Evolutionary conservation across 1,140 invertebrate genomes (phyloP), one percentile per base, ranked within the genome.

Genomic region (Onthophagus taurus): DNA sequence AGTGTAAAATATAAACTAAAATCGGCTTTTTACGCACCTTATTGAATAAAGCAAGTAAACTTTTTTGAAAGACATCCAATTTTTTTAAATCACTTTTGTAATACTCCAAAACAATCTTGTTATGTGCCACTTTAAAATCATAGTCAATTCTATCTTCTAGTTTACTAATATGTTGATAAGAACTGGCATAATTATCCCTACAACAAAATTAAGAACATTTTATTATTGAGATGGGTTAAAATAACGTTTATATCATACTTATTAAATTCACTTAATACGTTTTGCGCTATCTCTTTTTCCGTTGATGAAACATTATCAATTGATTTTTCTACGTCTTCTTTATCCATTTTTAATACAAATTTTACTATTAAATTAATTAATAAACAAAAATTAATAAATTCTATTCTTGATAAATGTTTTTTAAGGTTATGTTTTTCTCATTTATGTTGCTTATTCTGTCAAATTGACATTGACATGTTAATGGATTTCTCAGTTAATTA

Each of bases 41-140:
- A 37, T 74, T 69, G 55, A 76, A 75, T 42, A 86, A 66, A 42
- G 74, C 67, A 45, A 71, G 68, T 12, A 89, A 63, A 38, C 71
- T 72, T 58, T 81, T 82, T 45, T 75, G 76, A 51, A 89, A 81
- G 24, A 76, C 66, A 20, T 83, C 77, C 8, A 80, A 76, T 49
- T 85, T 82, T 41, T 75, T 82, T 44, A 81, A 70, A 21, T 83
- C 76, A 51, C 70, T 75, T 50, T 76, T 74, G 55, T 78, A 83
- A 63, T 79, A 87, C 45, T 85, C 81, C 1, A 74, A 75, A 0
- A 89, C 74, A 4, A 76, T 72, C 59, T 77, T 78, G 57, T 89
- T 89, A 50, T 84, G 81, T 0, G 73, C 61, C 11, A 86, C 74
- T 60, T 86, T 86, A 1, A 75, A 63, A 59, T 86, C 81, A 1